Evolutionary conservation across 2,113 vertebrate genomes (phyloP).

Genomic region (Protobothrops flavoviridis): DNA sequence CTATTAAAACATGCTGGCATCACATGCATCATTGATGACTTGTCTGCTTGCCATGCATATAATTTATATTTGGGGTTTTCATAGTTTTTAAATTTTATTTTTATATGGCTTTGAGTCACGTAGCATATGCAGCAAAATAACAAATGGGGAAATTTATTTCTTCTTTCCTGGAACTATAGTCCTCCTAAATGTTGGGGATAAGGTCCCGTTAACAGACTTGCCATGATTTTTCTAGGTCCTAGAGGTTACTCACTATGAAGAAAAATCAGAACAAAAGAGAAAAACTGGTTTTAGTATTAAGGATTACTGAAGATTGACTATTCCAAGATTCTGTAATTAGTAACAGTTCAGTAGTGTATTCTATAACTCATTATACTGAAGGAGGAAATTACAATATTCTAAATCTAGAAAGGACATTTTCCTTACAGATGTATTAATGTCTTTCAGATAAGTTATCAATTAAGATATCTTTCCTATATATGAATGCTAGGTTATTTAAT

Average conservation of each 20-base stretch:
- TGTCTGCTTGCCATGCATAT: too few relatives aligned
- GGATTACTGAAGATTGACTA: background rate
- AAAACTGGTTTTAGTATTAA: background rate
- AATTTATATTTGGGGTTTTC: too few relatives aligned
- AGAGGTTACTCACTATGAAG: background rate
- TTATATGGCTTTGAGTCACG: background rate
- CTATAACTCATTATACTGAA: background rate
- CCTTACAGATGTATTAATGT: background rate
- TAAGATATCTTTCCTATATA: too few relatives aligned
- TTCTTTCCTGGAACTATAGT: too few relatives aligned
- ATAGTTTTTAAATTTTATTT: too few relatives aligned
- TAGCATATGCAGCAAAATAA: background rate
- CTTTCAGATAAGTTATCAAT: background rate
- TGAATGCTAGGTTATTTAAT: background rate
- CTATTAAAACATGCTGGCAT: too few relatives aligned
- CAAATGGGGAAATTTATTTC: too few relatives aligned
- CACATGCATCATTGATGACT: too few relatives aligned
- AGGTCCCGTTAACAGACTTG: background rate
- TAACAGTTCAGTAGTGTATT: background rate
- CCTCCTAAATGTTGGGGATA: too few relatives aligned
- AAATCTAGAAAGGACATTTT: background rate
- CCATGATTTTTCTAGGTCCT: background rate
- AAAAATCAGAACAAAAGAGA: background rate
- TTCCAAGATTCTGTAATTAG: background rate
- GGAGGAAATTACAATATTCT: background rate